Percentiles rank a stretch among this genome's conserved stretches.
Conservation (phyloP, 2,888 invertebrate species). For the Ophioninae sp. region DNA sequence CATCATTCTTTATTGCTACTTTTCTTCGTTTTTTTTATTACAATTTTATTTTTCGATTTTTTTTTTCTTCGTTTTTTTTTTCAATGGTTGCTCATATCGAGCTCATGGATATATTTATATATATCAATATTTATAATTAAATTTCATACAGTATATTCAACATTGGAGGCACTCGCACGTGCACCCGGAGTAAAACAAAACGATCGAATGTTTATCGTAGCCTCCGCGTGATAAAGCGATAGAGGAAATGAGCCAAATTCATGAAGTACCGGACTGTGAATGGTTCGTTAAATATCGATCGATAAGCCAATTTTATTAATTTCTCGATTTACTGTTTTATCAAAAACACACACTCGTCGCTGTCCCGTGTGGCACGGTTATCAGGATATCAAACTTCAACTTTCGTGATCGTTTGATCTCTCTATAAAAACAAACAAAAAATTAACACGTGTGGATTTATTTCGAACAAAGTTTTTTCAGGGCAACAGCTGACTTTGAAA, state of each 20-base stretch:
- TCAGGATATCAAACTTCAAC: constrained; percentile 22
- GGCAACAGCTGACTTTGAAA: not conserved
- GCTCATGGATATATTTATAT: not conserved
- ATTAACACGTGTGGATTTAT: not conserved
- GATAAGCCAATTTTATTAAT: constrained; percentile 9
- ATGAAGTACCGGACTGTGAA: not conserved
- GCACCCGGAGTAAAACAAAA: constrained; percentile 29
- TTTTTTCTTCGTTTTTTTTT: not conserved
- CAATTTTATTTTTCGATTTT: no score
- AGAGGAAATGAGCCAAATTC: not conserved
- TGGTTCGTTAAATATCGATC: constrained; percentile 10
- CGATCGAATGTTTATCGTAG: constrained; percentile 13
- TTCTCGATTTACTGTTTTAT: constrained; percentile 7
- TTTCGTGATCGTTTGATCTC: constrained; percentile 13
- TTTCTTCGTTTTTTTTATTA: not conserved
- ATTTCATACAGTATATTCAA: constrained; percentile 11
- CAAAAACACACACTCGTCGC: not conserved
- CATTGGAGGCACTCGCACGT: constrained; percentile 12
- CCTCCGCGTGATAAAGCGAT: not conserved
- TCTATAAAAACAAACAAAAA: constrained; percentile 9
- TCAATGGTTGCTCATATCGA: not conserved
- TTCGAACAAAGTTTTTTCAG: not conserved
- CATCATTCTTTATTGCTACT: constrained; percentile 5
- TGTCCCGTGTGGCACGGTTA: constrained; percentile 16
- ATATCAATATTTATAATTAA: constrained; percentile 3